These are phyloP conservation scores for Ptychochromis oligacanthus DNA, from an alignment of 2,113 vertebrate genomes.

Conservation along the genomic window DNA sequence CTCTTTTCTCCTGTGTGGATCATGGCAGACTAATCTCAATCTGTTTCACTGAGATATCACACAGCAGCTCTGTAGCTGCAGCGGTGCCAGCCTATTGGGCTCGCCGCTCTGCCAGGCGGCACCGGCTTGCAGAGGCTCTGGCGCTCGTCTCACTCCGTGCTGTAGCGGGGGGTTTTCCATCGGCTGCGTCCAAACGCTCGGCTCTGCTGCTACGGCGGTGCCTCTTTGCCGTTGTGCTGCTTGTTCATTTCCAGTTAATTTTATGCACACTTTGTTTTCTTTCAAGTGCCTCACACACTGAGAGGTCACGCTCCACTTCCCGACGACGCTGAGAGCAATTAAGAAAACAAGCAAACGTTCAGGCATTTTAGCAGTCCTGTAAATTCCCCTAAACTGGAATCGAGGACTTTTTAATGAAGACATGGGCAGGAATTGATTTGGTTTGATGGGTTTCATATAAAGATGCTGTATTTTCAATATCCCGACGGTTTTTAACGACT, in stretches of 20 bases:
- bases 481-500: not conserved
- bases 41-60: slow-evolving; percentile 78
- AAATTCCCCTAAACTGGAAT: not conserved
- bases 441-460: slow-evolving; percentile 4
- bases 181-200: slow-evolving; percentile 29
- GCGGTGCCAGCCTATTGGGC: slow-evolving; percentile 57
- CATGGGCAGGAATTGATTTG: not conserved
- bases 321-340: not conserved
- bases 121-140: slow-evolving; percentile 23
- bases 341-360: not conserved
- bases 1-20: slow-evolving; percentile 63
- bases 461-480: not conserved
- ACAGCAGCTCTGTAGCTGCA: slow-evolving; percentile 61
- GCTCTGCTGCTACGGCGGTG: not conserved
- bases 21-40: slow-evolving; percentile 76
- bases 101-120: slow-evolving; percentile 45
- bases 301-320: not conserved
- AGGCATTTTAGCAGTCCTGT: not conserved
- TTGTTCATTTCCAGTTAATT: not conserved
- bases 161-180: slow-evolving; percentile 44
- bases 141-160: not conserved
- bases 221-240: not conserved
- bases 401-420: slow-evolving; percentile 28
- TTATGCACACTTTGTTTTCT: not conserved
- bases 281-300: not conserved